Percentiles rank a stretch among this genome's conserved stretches.
phyloP scores from a whole-genome alignment of 2,888 invertebrate genomes.

The Laothoe populi region DNA sequence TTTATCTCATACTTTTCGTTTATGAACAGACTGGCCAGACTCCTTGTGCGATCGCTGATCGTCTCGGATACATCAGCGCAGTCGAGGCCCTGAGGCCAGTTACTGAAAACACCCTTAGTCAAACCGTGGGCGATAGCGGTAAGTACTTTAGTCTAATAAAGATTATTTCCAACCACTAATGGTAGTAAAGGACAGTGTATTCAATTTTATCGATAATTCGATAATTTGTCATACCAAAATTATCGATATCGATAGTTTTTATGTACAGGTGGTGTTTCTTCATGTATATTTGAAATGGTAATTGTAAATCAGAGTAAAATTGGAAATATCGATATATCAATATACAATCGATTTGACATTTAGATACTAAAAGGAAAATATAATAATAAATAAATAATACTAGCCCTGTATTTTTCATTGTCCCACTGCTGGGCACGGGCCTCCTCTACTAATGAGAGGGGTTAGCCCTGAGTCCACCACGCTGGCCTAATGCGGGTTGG shows the following conservation, averaged over 20 bases:
- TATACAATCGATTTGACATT: background rate
- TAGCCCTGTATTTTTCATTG: too few species aligned
- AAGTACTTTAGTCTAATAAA: conserved; percentile 45
- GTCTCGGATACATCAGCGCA: conserved; percentile 98
- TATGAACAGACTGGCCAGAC: conserved; percentile 95
- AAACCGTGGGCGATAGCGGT: conserved; percentile 79
- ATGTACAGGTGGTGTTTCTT: background rate
- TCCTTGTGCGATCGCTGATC: conserved; percentile 97
- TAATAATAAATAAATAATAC: too few species aligned
- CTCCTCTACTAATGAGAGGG: too few species aligned
- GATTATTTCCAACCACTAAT: background rate
- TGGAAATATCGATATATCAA: too few species aligned
- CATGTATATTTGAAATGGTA: background rate
- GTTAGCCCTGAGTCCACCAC: too few species aligned
- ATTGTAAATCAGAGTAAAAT: background rate
- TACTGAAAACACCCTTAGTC: conserved; percentile 87
- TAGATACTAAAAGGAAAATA: too few species aligned
- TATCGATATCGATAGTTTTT: background rate
- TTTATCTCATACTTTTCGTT: too few species aligned
- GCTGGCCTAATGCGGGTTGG: too few species aligned
- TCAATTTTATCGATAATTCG: background rate
- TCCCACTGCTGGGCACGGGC: too few species aligned
- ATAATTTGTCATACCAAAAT: background rate
- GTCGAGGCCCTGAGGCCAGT: conserved; percentile 98
- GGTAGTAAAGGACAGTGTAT: background rate